Base-by-base conservation (phyloP, 2,888 invertebrate genomes). In the Pecten maximus region DNA sequence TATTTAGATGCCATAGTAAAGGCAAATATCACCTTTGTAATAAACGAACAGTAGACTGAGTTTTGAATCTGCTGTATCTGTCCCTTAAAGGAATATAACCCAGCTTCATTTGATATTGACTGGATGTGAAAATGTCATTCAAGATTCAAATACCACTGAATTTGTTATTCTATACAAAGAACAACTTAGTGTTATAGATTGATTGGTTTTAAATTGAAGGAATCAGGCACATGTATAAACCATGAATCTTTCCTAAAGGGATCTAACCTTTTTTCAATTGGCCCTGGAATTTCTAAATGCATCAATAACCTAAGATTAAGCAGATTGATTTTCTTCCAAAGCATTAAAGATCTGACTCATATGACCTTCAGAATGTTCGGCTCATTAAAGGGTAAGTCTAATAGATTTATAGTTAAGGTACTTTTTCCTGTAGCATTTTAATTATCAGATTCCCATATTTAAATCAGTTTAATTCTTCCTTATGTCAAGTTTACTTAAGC, bases 221-320 rank as follows among this genome's bases (percentile, higher is more conserved):
- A 35, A 74, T 60, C 23, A 74, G 12, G 74, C 28, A 74, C 28
- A 35, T 74, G 35, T 2, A 74, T 74, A 74, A 74, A 74, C 28
- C 74, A 74, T 74, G 74, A 74, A 23, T 35, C 35, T 35, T 74
- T 74, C 74, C 74, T 74, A 35, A 74, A 35, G 74, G 28, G 35
- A 35, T 35, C 74, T 28, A 74, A 74, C 35, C 74, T 74, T 74
- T 60, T 35, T 12, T 1, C 74, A 74, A 74, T 74, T 28, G 74
- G 74, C 74, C 35, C 74, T 74, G 74, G 15, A 74, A 74, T 74
- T 60, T 74, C 74, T 74, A 74, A 74, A 28, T 74, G 35, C 23
- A 74, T 74, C 35, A 74, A 74, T 35, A 74, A 28, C 35, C 28
- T 0, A 28, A 74, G 23, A 10, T 74, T 35, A 74, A 74, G 19